Conservation (phyloP, 1,140 invertebrate genomes). For the Lepidurus apus region DNA sequence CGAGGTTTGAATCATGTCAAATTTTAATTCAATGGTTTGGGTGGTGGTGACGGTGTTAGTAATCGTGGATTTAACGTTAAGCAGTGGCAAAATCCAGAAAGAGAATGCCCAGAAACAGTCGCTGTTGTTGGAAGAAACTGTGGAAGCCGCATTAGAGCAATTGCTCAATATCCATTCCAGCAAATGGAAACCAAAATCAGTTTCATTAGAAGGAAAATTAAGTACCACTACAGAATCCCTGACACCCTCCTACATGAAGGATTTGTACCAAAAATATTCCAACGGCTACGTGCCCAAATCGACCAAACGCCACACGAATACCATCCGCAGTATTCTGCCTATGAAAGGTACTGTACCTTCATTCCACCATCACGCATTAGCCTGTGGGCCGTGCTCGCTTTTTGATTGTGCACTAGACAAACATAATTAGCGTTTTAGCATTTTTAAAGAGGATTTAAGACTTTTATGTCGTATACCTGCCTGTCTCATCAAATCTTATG, state of each 20-base stretch:
- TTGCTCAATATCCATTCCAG: conserved; percentile 30
- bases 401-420: background rate
- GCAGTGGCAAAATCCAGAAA: background rate
- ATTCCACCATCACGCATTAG: background rate
- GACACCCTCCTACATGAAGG: conserved; percentile 32
- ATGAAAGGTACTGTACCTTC: background rate
- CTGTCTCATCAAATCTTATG: background rate
- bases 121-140: conserved; percentile 22
- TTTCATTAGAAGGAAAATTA: background rate
- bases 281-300: conserved; percentile 8
- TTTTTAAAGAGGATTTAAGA: background rate
- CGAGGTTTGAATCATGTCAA: background rate
- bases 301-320: conserved; percentile 13
- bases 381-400: background rate
- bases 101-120: conserved; percentile 1
- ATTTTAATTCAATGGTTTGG: background rate
- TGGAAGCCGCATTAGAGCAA: conserved; percentile 28
- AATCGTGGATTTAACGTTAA: background rate
- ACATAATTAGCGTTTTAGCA: background rate
- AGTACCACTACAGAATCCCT: background rate
- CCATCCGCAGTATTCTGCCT: background rate
- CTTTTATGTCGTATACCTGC: background rate
- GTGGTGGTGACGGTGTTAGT: background rate
- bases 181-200: background rate
- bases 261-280: conserved; percentile 33